A percentile compares a stretch with the other conserved stretches of the same genome.
These are phyloP conservation scores for Semotilus atromaculatus DNA, from an alignment of 2,797 vertebrate genomes.

Conservation along the genomic window DNA sequence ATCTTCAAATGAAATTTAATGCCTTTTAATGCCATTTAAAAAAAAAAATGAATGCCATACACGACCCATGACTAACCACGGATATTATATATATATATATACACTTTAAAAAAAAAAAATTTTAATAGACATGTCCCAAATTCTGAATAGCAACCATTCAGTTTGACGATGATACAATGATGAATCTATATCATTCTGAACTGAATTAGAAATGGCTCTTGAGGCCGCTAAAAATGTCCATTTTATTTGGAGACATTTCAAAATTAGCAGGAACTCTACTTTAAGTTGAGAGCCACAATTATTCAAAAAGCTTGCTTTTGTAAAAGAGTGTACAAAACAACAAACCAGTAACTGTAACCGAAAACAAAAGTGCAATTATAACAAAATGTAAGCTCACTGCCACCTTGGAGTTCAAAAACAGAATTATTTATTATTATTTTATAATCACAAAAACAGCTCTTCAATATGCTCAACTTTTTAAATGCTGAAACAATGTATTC, in stretches of 20 bases:
- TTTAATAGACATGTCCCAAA: too few species aligned
- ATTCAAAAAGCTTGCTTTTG: conserved; percentile 23
- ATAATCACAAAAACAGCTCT: not conserved
- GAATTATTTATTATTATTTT: not conserved
- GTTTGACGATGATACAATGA: too few species aligned
- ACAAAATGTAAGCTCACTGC: conserved; percentile 5
- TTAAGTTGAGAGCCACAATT: not conserved
- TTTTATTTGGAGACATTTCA: not conserved
- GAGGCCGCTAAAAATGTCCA: not conserved
- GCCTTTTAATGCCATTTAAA: too few species aligned
- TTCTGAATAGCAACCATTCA: too few species aligned
- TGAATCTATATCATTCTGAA: too few species aligned
- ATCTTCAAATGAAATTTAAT: too few species aligned
- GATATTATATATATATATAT: too few species aligned
- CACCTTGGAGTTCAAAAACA: not conserved
- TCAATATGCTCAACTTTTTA: not conserved
- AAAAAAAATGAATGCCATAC: too few species aligned
- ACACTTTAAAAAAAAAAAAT: too few species aligned
- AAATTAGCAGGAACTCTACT: not conserved
- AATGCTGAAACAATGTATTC: too few species aligned
- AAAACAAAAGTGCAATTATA: conserved; percentile 14
- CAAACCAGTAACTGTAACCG: conserved; percentile 1
- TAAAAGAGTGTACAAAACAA: not conserved
- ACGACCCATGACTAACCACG: too few species aligned
- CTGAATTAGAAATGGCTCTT: too few species aligned